Evolutionary conservation across 2,797 vertebrate species (phyloP).

Genomic region (Anabacerthia variegaticeps): DNA sequence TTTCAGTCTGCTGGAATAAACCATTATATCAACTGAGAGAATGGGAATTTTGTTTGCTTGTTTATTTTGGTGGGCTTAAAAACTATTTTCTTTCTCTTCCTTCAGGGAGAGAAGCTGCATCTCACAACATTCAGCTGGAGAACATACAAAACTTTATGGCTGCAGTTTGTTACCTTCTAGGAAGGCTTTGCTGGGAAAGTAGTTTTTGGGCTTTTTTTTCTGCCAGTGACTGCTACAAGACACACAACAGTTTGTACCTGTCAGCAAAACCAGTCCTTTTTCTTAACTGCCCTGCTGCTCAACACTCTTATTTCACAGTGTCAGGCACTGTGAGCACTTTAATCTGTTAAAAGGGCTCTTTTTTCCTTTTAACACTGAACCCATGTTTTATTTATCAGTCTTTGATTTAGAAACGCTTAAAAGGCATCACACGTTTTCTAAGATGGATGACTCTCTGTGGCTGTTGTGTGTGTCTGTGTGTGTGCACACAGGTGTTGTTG

Average conservation of each 20-base stretch:
- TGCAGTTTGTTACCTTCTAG: background rate
- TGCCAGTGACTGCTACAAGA: background rate
- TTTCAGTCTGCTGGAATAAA: background rate
- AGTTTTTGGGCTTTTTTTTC: background rate
- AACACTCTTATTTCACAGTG: conserved; percentile 61
- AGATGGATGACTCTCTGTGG: conserved; percentile 17
- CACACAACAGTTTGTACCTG: conserved; percentile 40
- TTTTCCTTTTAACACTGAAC: conserved; percentile 53
- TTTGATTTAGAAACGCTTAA: conserved; percentile 62
- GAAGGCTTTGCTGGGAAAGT: background rate
- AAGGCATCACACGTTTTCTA: conserved; percentile 54
- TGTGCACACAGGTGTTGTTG: background rate
- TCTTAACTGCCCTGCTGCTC: conserved; percentile 50
- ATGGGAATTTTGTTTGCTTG: background rate
- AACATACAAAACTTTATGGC: background rate
- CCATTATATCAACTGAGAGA: background rate
- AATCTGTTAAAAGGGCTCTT: conserved; percentile 71
- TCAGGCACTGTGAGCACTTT: conserved; percentile 67
- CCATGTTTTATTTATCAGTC: conserved; percentile 73
- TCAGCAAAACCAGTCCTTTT: conserved; percentile 41
- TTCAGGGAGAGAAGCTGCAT: background rate
- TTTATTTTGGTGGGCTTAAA: background rate
- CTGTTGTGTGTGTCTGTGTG: background rate
- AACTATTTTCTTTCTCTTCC: background rate
- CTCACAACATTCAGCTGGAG: background rate